Percentiles rank a stretch among this genome's conserved stretches.
These are phyloP conservation scores for Pica pica DNA, from an alignment of 2,113 vertebrate genomes.

Conservation along the genomic window DNA sequence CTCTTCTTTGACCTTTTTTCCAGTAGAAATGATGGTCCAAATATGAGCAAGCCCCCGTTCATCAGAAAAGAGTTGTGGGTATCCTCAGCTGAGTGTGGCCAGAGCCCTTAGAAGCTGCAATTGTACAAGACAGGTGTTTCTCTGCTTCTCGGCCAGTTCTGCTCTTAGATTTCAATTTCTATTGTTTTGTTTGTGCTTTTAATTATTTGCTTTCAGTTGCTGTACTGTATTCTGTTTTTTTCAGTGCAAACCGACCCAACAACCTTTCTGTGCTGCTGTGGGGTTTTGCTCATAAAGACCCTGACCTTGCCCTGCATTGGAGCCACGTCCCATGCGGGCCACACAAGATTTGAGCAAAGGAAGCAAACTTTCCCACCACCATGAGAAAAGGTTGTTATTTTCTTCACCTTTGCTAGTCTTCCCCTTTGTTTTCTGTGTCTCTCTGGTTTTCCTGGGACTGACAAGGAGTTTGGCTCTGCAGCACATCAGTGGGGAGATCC, in stretches of 20 bases:
- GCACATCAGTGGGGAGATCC: background rate
- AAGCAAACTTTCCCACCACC: background rate
- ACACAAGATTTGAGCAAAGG: background rate
- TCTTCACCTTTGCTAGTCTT: background rate
- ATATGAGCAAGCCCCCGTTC: background rate
- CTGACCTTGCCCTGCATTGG: background rate
- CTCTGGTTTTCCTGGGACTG: background rate
- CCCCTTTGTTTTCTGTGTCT: background rate
- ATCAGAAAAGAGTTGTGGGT: background rate
- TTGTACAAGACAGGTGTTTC: background rate
- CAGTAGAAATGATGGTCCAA: background rate
- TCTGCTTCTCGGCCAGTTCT: background rate
- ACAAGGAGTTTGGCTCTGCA: background rate
- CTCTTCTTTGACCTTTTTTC: background rate
- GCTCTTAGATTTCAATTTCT: background rate
- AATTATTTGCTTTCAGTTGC: background rate
- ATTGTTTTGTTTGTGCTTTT: background rate
- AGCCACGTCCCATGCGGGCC: background rate
- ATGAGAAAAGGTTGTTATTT: background rate
- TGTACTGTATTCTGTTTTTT: background rate
- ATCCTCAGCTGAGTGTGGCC: rapidly evolving
- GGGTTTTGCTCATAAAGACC: background rate
- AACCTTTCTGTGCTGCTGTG: background rate
- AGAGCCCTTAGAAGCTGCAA: background rate
- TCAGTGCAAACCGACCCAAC: background rate